phyloP scores from a whole-genome alignment of 2,113 vertebrate genomes.

The Hippocampus barbouri region DNA sequence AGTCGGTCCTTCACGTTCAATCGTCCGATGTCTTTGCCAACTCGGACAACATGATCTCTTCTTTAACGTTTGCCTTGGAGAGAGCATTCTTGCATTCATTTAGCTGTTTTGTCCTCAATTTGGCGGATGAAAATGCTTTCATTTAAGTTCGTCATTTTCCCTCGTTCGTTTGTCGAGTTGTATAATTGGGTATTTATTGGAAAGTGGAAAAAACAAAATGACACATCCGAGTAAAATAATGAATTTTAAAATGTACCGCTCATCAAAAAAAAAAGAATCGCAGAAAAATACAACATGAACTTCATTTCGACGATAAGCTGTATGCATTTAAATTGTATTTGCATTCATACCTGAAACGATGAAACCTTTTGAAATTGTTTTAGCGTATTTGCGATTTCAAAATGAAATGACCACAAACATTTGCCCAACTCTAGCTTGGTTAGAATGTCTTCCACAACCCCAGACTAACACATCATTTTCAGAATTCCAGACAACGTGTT shows the following conservation, averaged over 20 bases:
- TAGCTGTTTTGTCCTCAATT: not conserved
- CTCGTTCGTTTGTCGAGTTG: not conserved
- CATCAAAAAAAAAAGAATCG: not conserved
- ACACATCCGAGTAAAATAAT: no score
- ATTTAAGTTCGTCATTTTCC: not conserved
- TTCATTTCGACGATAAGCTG: no score
- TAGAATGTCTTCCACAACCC: not conserved
- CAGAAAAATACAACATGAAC: no score
- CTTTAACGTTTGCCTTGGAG: not conserved
- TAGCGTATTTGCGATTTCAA: no score
- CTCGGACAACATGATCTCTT: not conserved
- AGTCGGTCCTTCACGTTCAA: slow-evolving; percentile 25
- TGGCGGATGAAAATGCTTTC: not conserved
- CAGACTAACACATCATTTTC: not conserved
- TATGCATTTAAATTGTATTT: no score
- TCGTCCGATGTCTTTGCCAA: not conserved
- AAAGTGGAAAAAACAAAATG: no score
- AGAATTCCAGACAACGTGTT: not conserved
- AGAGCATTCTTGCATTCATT: not conserved
- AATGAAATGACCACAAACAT: no score
- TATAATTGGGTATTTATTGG: not conserved
- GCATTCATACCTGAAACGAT: no score
- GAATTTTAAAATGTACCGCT: not conserved
- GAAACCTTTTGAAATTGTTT: no score
- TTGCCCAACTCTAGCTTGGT: no score